Percentiles rank a stretch among this genome's conserved stretches.
These are phyloP conservation scores for Tryphoninae sp. DNA, from an alignment of 2,888 invertebrate species.

Conservation along the genomic window DNA sequence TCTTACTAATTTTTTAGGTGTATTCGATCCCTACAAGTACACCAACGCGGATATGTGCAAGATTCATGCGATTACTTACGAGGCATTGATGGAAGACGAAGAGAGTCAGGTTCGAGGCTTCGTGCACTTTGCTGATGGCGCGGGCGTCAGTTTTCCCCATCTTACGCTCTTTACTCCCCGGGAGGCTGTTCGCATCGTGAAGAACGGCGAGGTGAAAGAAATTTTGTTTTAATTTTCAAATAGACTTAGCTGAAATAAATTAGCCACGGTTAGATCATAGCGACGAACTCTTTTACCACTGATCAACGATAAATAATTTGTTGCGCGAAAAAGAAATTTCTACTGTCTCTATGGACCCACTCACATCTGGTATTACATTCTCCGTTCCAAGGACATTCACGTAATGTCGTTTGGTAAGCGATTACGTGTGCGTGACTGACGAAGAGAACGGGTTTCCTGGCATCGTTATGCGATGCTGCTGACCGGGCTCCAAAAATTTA, in stretches of 20 bases:
- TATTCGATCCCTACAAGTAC: conserved; percentile 90
- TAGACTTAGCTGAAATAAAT: conserved; percentile 14
- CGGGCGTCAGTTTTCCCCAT: conserved; percentile 88
- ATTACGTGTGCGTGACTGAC: conserved; percentile 43
- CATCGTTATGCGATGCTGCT: conserved; percentile 28
- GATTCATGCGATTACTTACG: conserved; percentile 89
- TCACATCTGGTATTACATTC: conserved; percentile 6
- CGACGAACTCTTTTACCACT: conserved; percentile 4
- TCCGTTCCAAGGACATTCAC: conserved; percentile 69
- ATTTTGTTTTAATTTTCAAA: conserved; percentile 8
- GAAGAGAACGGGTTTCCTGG: conserved; percentile 30
- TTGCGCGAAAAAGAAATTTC: background rate
- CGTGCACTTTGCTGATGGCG: conserved; percentile 90
- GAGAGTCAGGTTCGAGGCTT: conserved; percentile 90
- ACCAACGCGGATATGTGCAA: conserved; percentile 91
- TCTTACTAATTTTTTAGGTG: conserved; percentile 82
- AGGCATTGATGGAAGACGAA: conserved; percentile 91
- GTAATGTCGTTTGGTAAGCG: conserved; percentile 66
- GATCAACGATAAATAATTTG: conserved; percentile 6
- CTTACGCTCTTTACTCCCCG: conserved; percentile 90
- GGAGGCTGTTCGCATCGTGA: conserved; percentile 90
- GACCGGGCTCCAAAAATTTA: conserved; percentile 29
- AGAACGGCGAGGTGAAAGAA: conserved; percentile 88
- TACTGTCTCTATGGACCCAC: background rate
- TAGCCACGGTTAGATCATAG: background rate